These are phyloP conservation scores for Coreoperca whiteheadi DNA, from an alignment of 2,113 vertebrate genomes.

Conservation along the genomic window DNA sequence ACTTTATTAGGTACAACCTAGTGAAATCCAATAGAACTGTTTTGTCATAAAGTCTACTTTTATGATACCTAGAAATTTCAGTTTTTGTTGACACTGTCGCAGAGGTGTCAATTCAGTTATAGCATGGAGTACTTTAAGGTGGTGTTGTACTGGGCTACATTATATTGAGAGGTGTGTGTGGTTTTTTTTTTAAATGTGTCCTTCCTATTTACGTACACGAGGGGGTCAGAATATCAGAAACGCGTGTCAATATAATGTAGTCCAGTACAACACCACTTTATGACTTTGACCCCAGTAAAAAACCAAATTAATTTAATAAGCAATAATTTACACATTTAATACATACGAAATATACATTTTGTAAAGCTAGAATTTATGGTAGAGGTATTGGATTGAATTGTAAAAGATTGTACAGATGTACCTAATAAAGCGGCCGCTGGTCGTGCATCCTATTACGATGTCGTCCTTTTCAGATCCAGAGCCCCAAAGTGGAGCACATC, in stretches of 20 bases:
- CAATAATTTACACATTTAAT: not conserved
- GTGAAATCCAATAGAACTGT: not conserved
- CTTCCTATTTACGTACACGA: too few species aligned
- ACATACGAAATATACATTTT: too few species aligned
- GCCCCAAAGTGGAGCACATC: slow-evolving; percentile 73
- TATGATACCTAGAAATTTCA: not conserved
- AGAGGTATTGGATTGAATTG: not conserved
- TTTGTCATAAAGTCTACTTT: not conserved
- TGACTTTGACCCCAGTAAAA: not conserved
- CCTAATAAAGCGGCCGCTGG: not conserved
- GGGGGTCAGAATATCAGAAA: too few species aligned
- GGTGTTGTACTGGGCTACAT: not conserved
- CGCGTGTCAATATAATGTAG: too few species aligned
- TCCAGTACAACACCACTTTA: not conserved
- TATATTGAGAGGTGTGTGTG: too few species aligned
- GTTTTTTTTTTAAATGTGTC: too few species aligned
- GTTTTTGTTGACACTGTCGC: not conserved
- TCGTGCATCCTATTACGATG: not conserved
- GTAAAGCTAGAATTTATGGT: not conserved
- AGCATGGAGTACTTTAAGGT: too few species aligned
- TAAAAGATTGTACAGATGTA: not conserved
- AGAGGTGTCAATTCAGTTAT: not conserved
- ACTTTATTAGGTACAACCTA: not conserved
- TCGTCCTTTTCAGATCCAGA: slow-evolving; percentile 74
- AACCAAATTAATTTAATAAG: too few species aligned